Base-by-base conservation (phyloP, 1,140 invertebrate species). In the Hetaerina americana region DNA sequence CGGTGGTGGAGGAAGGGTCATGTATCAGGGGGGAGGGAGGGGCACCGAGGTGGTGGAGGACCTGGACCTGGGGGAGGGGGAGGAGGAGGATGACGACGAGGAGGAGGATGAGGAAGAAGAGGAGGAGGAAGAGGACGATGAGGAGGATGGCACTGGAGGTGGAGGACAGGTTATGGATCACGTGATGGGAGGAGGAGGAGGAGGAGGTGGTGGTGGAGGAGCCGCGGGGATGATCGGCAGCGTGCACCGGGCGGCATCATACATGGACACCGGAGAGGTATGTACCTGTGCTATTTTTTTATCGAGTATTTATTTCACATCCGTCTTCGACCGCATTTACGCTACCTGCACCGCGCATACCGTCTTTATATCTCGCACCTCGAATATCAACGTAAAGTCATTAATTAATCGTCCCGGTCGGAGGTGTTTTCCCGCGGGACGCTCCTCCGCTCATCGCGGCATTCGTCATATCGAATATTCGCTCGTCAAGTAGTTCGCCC, bases 11-110 rank as follows among this genome's bases (percentile, higher is more conserved):
- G 78, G 80, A 81, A 78, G 79, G 79, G 80, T 82, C 82, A 82
- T 82, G 82, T 82, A 82, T 80, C 79, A 81, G 79, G 81, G 80
- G 77, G 80, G 81, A 78, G 80, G 79, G 80, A 81, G 81, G 80
- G 81, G n/a, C n/a, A n/a, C n/a, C n/a, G n/a, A 82, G 81, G 81
- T 79, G 78, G 80, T 81, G 82, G 81, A 81, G 40, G 40, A 57
- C 22, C 22, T 57, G 40, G 40, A 57, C 40, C 40, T 57, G 40
- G 40, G 40, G 40, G 80, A 82, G 26, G 29, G 29, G 31, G 74
- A 66, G 72, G 75, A 75, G 73, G 72, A 75, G 70, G 66, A 73
- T 49, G 72, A 72, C 26, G 40, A 70, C 22, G 69, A 68, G 29
- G 69, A 71, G 27, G 18, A 70, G 67, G 73, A 66, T 31, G 72